A percentile compares a stretch with the other conserved stretches of the same genome.
These are phyloP conservation scores for Aphaenogaster rudis DNA, from an alignment of 1,140 invertebrate genomes.

Conservation along the genomic window DNA sequence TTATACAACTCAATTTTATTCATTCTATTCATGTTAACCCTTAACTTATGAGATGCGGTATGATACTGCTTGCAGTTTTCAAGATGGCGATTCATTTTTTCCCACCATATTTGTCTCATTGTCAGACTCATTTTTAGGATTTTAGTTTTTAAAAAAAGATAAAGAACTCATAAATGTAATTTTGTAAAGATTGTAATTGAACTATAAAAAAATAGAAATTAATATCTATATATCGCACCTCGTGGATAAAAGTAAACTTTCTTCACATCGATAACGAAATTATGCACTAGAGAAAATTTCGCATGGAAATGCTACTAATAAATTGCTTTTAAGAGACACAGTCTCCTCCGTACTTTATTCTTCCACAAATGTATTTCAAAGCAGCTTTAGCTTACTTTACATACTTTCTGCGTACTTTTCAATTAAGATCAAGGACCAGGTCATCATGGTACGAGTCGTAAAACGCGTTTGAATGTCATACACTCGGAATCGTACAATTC, in stretches of 20 bases:
- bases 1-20: background rate
- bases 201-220: no score
- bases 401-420: background rate
- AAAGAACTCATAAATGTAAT: no score
- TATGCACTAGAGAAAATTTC: background rate
- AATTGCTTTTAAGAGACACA: background rate
- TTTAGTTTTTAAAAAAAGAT: no score
- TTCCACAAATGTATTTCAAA: background rate
- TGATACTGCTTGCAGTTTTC: no score
- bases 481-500: background rate
- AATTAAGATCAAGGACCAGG: slow-evolving; percentile 6
- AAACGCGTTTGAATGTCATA: background rate
- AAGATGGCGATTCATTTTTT: no score
- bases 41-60: no score
- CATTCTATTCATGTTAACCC: background rate
- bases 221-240: no score
- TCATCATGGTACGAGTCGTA: background rate
- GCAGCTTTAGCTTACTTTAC: background rate
- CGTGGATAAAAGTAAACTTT: background rate
- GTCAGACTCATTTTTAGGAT: no score
- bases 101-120: no score
- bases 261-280: background rate
- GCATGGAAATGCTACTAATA: background rate
- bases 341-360: background rate
- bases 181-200: no score